Evolutionary conservation across 2,888 invertebrate genomes (phyloP).

Genomic region (Dorcus parallelipipedus): DNA sequence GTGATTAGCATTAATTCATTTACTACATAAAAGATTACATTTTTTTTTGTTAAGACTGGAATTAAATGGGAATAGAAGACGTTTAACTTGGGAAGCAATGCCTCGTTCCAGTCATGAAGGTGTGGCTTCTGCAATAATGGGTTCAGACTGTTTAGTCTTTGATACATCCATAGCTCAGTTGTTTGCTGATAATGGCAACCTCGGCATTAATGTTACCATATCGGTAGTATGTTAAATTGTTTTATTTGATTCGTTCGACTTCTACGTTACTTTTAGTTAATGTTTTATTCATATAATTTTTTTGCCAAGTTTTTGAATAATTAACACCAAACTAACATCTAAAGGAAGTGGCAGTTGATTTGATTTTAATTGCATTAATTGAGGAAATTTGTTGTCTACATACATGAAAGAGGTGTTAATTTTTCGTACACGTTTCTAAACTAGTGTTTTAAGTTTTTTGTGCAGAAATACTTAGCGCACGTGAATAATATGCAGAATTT

Average conservation of each 20-base stretch:
- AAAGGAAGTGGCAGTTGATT: too few species aligned
- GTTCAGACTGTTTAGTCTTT: slow-evolving; percentile 97
- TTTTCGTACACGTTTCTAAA: too few species aligned
- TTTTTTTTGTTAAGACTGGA: slow-evolving; percentile 68
- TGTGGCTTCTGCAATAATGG: slow-evolving; percentile 94
- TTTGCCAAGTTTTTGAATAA: too few species aligned
- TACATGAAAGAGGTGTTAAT: too few species aligned
- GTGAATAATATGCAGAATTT: too few species aligned
- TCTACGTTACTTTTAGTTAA: slow-evolving; percentile 2
- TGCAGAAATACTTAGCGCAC: too few species aligned
- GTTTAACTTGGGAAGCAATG: slow-evolving; percentile 99
- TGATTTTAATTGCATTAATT: too few species aligned
- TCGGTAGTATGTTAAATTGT: slow-evolving; percentile 67
- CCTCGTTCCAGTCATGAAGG: slow-evolving; percentile 98
- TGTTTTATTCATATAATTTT: background rate
- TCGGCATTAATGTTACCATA: slow-evolving; percentile 99
- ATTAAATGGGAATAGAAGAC: slow-evolving; percentile 89
- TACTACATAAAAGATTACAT: background rate
- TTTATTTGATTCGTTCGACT: slow-evolving; percentile 2
- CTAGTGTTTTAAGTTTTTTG: too few species aligned
- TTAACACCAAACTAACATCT: too few species aligned
- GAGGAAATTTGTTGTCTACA: too few species aligned
- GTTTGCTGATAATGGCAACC: slow-evolving; percentile 98
- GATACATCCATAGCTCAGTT: slow-evolving; percentile 97
- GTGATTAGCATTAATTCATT: background rate